Conservation (phyloP, 2,113 vertebrate species). For the Hydropotes inermis region DNA sequence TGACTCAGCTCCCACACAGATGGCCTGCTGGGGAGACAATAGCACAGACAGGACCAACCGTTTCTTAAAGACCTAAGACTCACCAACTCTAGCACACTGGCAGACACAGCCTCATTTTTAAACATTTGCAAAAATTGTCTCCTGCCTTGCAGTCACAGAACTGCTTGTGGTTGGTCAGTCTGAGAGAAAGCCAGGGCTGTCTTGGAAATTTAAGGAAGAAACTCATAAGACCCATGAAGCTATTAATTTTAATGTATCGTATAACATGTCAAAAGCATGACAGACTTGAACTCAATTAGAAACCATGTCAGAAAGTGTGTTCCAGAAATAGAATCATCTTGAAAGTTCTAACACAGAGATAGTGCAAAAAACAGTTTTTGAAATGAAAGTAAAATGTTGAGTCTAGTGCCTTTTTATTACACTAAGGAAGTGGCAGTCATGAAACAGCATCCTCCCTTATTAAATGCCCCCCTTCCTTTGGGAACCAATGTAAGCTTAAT, state of each 20-base stretch:
- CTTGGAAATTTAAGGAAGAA: constrained; percentile 53
- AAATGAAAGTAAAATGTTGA: constrained; percentile 10
- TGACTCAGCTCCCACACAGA: constrained; percentile 22
- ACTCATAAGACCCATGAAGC: constrained; percentile 34
- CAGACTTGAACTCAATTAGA: constrained; percentile 48
- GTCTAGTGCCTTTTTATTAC: neutral
- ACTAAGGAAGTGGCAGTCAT: neutral
- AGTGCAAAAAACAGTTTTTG: neutral
- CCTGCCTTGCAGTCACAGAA: neutral
- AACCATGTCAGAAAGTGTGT: constrained; percentile 22
- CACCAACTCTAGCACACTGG: neutral
- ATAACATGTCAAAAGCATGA: neutral
- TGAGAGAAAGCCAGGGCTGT: constrained; percentile 27
- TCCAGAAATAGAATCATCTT: constrained; percentile 30
- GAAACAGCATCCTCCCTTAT: constrained; percentile 7
- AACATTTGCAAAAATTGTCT: neutral
- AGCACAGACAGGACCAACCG: neutral
- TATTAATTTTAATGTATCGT: constrained; percentile 30
- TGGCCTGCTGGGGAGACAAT: neutral
- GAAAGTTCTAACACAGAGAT: neutral
- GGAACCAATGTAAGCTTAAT: constrained; percentile 21
- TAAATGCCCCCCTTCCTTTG: neutral
- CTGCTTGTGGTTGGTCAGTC: neutral
- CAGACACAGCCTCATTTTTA: neutral
- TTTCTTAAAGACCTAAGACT: neutral